Evolutionary conservation across 2,113 vertebrate species (phyloP), one percentile per base, ranked within the genome.

Genomic region (Fulica atra): DNA sequence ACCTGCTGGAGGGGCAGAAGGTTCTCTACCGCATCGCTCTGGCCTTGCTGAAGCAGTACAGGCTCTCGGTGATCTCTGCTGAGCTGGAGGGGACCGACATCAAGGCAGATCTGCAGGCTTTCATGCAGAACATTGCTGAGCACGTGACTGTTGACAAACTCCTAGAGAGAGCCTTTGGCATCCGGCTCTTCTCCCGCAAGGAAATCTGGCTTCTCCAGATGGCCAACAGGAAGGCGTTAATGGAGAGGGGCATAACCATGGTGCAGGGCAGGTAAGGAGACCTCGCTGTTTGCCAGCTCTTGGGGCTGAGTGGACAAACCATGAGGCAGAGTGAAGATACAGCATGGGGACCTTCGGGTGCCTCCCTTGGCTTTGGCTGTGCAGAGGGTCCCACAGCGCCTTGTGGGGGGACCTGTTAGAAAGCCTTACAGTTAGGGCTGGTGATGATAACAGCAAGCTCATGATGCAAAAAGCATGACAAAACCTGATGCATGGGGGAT

Each of bases 141-240:
- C 98, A 99, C 24, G 87, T 98, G 31, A 94, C 91, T 0, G 94
- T 78, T 1, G 98, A 99, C 56, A 98, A 97, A 17, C 98, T 99
- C 54, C 97, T 99, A 50, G 97, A 98, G 83, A 98, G 88, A 90
- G 98, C 99, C 35, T 99, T 99, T 64, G 95, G 93, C 90, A 98
- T 99, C 86, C 96, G 98, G 1, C 98, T 99, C 25, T 98, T 98
- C 71, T 99, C 98, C 17, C 98, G 98, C 89, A 98, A 97, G 68
- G 98, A 99, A 92, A 98, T 99, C 81, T 98, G 98, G 97, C 98
- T 98, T 3, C 98, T 99, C 31, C 98, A 99, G 87, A 98, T 98
- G 84, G 98, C 98, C 91, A 99, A 99, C 91, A 98, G 98, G 95
- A 97, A 98, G 71, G 98, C 98, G 0, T 85, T 99, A 53, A 92